Conservation (phyloP, 2,797 vertebrate species). For the Hyperoplus lanceolatus region DNA sequence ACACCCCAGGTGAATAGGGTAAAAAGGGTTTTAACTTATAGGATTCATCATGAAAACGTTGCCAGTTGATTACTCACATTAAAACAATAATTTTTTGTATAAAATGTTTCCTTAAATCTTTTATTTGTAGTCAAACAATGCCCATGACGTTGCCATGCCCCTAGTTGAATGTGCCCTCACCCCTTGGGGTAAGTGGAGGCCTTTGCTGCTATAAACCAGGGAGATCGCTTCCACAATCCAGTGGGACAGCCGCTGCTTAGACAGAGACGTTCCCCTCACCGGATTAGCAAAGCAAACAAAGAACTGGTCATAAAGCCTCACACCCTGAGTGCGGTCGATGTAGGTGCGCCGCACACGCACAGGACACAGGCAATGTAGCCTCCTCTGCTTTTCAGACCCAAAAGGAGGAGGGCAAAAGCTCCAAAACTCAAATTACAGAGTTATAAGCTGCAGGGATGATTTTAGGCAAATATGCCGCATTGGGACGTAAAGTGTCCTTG, state of each 20-base stretch:
- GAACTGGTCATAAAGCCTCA: background rate
- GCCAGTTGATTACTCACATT: no score
- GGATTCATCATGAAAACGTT: no score
- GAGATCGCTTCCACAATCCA: background rate
- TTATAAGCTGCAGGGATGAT: background rate
- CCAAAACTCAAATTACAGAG: background rate
- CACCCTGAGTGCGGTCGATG: background rate
- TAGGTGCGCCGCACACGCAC: background rate
- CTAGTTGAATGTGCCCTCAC: background rate
- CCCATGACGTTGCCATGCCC: background rate
- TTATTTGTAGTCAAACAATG: no score
- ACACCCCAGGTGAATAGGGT: no score
- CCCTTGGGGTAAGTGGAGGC: no score
- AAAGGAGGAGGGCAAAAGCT: background rate
- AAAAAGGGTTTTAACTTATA: no score
- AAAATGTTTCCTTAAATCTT: no score
- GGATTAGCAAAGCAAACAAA: background rate
- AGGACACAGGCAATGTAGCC: background rate
- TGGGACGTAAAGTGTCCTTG: background rate
- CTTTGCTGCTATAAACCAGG: background rate
- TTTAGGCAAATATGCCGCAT: background rate
- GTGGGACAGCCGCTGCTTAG: background rate
- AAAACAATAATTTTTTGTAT: no score
- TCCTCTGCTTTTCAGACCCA: background rate
- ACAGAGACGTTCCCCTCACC: background rate